These are phyloP conservation scores for Anguilla megastoma DNA, from an alignment of 2,797 vertebrate species.

Conservation along the genomic window DNA sequence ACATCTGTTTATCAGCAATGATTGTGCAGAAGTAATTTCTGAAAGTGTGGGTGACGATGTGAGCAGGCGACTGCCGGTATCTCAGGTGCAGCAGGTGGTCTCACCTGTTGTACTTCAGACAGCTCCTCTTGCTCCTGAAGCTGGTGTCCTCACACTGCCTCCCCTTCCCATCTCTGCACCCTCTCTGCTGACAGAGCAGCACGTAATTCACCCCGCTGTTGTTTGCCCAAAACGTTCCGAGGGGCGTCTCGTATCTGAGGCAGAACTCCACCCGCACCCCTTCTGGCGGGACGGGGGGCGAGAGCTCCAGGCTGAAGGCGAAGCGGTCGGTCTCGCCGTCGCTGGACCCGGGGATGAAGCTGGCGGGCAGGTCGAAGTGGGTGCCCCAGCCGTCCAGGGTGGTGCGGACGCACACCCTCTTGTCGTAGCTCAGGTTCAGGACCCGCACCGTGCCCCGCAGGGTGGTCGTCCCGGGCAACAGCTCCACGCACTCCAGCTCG, in stretches of 20 bases:
- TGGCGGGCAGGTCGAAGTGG: constrained; percentile 88
- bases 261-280: constrained; percentile 89
- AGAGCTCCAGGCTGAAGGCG: constrained; percentile 85
- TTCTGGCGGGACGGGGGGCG: constrained; percentile 79
- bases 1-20: not conserved
- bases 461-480: constrained; percentile 78
- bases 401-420: constrained; percentile 84
- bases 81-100: constrained; percentile 33
- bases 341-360: constrained; percentile 83
- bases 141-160: constrained; percentile 64
- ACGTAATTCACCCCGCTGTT: constrained; percentile 85
- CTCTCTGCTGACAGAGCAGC: constrained; percentile 80
- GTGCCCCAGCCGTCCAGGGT: constrained; percentile 86
- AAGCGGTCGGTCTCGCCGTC: constrained; percentile 85
- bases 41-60: not conserved
- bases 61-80: not conserved
- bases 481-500: constrained; percentile 77
- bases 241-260: constrained; percentile 87
- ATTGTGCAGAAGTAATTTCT: not conserved
- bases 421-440: constrained; percentile 87
- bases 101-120: constrained; percentile 87
- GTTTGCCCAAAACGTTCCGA: constrained; percentile 92
- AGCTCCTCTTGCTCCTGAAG: constrained; percentile 81
- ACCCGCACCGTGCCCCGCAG: constrained; percentile 87
- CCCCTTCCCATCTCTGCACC: constrained; percentile 54